Percentiles rank a stretch among this genome's conserved stretches.
Evolutionary conservation across 2,888 invertebrate species (phyloP).

Genomic region (Leptopilina syphax): DNA sequence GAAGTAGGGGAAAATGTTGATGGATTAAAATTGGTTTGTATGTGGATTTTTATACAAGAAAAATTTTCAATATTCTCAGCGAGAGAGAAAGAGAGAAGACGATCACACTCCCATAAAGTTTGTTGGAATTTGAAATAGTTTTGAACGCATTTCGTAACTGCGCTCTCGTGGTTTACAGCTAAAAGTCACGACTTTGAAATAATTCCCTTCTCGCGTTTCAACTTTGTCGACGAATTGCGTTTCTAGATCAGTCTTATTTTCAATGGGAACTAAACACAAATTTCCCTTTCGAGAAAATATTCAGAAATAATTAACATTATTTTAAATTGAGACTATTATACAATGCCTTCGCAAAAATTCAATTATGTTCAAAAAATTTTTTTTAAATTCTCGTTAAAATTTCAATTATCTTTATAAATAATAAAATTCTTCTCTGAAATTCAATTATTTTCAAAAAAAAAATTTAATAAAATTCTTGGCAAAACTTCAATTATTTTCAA

Average conservation of each 20-base stretch:
- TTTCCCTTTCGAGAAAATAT: too few species aligned
- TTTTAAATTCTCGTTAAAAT: too few species aligned
- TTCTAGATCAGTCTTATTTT: slow-evolving; percentile 1
- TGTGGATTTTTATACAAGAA: not conserved
- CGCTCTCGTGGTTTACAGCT: slow-evolving; percentile 1
- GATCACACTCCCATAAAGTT: slow-evolving; percentile 25
- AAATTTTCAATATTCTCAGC: not conserved
- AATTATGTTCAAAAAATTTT: too few species aligned
- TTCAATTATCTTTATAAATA: too few species aligned
- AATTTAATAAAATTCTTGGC: too few species aligned
- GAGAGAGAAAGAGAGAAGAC: not conserved
- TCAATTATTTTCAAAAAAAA: too few species aligned
- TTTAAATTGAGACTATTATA: too few species aligned
- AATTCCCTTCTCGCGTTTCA: slow-evolving; percentile 29
- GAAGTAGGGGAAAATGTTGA: not conserved
- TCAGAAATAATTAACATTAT: too few species aligned
- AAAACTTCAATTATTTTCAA: too few species aligned
- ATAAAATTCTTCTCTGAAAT: too few species aligned
- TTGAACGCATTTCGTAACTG: slow-evolving; percentile 31
- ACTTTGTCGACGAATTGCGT: slow-evolving; percentile 14
- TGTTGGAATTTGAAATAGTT: slow-evolving; percentile 29
- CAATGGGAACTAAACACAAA: not conserved
- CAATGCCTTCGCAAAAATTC: too few species aligned
- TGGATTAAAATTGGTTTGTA: not conserved
- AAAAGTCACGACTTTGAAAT: slow-evolving; percentile 26